Base-by-base conservation (phyloP, 2,113 vertebrate species). In the Mobula birostris region DNA sequence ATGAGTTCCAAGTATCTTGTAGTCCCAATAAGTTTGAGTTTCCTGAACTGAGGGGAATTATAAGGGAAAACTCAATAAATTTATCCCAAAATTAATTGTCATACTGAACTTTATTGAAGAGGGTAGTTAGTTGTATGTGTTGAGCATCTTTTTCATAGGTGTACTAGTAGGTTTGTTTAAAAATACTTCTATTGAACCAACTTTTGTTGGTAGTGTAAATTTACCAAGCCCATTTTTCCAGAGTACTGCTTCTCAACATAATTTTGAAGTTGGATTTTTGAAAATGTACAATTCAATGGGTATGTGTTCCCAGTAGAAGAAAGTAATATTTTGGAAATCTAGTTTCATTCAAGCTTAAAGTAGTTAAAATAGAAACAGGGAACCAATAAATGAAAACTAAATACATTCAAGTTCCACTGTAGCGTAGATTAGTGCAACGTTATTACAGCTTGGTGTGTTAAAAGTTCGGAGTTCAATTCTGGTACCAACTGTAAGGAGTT, bases 1-100 rank as follows among this genome's bases (percentile, higher is more conserved):
- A 94, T 29, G 78, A 17, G 83, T 61, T 95, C 94, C 95, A 95
- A 63, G 63, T 5, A 0, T 48, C 78, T 94, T 9, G 24, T 2
- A 6, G 8, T 61, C 5, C 48, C 82, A 29, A 68, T 32, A 66
- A 90, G 66, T 17, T 32, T 63, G 29, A 2, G 66, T 74, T 74
- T 19, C 21, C 15, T 74, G 72, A 74, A 74, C 19, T 63, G 85
- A 66, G 63, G 85, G 7, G n/a, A 8, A n/a, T 15, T 88, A 88
- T 63, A 12, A 29, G n/a, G 85, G 48, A 48, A 48, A 48, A 48
- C 48, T 48, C 48, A 19, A 17, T 56, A 66, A n/a, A 17, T 6
- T 6, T 88, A n/a, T 66, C 58, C 29, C 5, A n/a, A 58, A 1
- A 29, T 12, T 88, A 63, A 87, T 66, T 88, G 29, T 66, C 15